Base-by-base conservation (phyloP, 2,888 invertebrate species). In the Camponotus fellah region DNA sequence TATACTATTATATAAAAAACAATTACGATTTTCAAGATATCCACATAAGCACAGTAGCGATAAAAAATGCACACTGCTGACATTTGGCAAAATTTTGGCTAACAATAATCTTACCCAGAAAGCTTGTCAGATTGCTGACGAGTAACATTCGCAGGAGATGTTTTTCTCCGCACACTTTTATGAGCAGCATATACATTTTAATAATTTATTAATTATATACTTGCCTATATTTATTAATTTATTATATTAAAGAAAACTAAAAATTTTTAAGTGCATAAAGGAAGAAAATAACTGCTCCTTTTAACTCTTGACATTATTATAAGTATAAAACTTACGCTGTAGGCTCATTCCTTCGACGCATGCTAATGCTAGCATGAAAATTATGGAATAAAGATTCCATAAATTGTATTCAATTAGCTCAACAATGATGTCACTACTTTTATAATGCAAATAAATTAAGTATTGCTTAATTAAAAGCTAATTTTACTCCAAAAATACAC, bases 151-250 rank as follows among this genome's bases (percentile, higher is more conserved):
- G 96, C 97, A 79, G 97, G 97, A 85, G 97, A 97, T 91, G 97
- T 96, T 96, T 97, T 97, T 95, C 97, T 96, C 94, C 97, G 96
- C 94, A 97, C 97, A 95, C 97, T 97, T 92, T 93, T 90, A 91
- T 92, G 92, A 93, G 94, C 94, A 95, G 94, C 94, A 91, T 91
- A 92, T 90, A 92, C 91, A 93, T 92, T 91, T 91, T 84, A 92
- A 92, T 74, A 86, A 87, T 90, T 85, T 89, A 87, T 92, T 91
- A 92, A 91, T 91, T 75, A 84, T 6, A 79, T 62, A 85, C 79
- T 83, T 66, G 65, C 49, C 74, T 62, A 21, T 62, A 21, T 68
- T 37, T 40, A 26, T 21, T 58, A 34, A 34, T 58, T 79, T 79
- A 66, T 60, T 26, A 26, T 26, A 26, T 37, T 21, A 9, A 34